phyloP scores from a whole-genome alignment of 2,888 invertebrate species.

The Fragum sueziense region DNA sequence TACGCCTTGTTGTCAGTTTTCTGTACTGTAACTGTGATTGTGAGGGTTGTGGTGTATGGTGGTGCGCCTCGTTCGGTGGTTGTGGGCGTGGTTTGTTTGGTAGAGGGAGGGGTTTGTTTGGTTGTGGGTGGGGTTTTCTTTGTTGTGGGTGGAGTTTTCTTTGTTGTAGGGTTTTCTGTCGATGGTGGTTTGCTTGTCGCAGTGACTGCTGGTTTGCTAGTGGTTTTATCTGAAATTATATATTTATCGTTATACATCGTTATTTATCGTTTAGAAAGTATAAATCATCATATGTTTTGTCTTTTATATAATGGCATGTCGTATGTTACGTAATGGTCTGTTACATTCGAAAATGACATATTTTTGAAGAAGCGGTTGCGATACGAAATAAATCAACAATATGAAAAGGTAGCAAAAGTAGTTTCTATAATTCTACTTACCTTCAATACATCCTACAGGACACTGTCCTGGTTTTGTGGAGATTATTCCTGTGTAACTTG shows the following conservation, averaged over 20 bases:
- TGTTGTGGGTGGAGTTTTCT: slow-evolving; percentile 39
- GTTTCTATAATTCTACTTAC: slow-evolving; percentile 27
- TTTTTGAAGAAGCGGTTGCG: too few relatives aligned
- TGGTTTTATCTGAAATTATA: background rate
- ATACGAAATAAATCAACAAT: background rate
- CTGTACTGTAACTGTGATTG: slow-evolving; percentile 39
- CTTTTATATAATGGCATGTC: too few relatives aligned
- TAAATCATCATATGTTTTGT: too few relatives aligned
- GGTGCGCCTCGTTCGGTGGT: slow-evolving; percentile 54
- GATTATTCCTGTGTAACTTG: slow-evolving; percentile 15
- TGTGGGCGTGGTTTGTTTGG: slow-evolving; percentile 49
- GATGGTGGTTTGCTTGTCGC: slow-evolving; percentile 33
- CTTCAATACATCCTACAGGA: slow-evolving; percentile 63
- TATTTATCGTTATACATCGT: too few relatives aligned
- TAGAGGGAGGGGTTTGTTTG: slow-evolving; percentile 45
- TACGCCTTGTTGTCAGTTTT: slow-evolving; percentile 58
- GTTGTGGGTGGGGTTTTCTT: slow-evolving; percentile 50
- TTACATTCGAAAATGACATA: too few relatives aligned
- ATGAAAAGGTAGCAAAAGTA: too few relatives aligned
- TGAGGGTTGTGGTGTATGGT: slow-evolving; percentile 52
- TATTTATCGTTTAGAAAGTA: too few relatives aligned
- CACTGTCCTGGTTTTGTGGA: slow-evolving; percentile 48
- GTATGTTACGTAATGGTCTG: too few relatives aligned
- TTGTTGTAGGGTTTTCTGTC: slow-evolving; percentile 33
- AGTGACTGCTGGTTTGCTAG: slow-evolving; percentile 17